Base-by-base conservation (phyloP, 1,140 invertebrate genomes). In the Drosophila pallidifrons region DNA sequence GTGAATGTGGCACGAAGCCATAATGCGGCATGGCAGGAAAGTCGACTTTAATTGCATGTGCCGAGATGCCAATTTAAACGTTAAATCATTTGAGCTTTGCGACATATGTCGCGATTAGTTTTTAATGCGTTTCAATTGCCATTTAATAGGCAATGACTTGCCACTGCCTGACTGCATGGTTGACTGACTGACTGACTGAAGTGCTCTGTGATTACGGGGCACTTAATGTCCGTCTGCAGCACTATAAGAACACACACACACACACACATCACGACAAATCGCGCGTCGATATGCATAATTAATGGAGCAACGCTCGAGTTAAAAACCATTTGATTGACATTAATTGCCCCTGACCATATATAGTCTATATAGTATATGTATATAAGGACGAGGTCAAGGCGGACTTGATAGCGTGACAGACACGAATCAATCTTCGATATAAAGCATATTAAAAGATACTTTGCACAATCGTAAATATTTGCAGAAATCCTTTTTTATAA, bases 71-170 rank as follows among this genome's bases (percentile, higher is more conserved):
- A 67, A 79, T 79, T 82, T 76, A 80, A 79, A 79, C 66, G 76
- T 51, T 77, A 76, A 82, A 82, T 82, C 75, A 75, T 68, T 78
- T 70, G 70, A 77, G 63, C 75, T 64, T 47, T 61, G 64, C 81
- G 49, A 64, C 81, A 74, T 55, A 74, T 75, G 11, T 58, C 65
- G 81, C 51, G 74, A 85, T 80, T 83, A 83, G 81, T 77, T 73
- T 77, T 79, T 74, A 83, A 83, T 83, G 65, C 65, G 47, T 15
- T 51, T 69, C 72, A 74, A 83, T 79, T 76, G 71, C 66, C 64
- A 79, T 79, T 70, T 71, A 60, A 71, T 79, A 51, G 58, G 13
- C 13, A 69, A 32, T 32, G 32, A 51, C 41, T 30, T 41, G 10
- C 13, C 15, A 2, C 66, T 13, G 52, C 41, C 52, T 63, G 61